phyloP scores from a whole-genome alignment of 2,797 vertebrate species.

The Spondyliosoma cantharus region DNA sequence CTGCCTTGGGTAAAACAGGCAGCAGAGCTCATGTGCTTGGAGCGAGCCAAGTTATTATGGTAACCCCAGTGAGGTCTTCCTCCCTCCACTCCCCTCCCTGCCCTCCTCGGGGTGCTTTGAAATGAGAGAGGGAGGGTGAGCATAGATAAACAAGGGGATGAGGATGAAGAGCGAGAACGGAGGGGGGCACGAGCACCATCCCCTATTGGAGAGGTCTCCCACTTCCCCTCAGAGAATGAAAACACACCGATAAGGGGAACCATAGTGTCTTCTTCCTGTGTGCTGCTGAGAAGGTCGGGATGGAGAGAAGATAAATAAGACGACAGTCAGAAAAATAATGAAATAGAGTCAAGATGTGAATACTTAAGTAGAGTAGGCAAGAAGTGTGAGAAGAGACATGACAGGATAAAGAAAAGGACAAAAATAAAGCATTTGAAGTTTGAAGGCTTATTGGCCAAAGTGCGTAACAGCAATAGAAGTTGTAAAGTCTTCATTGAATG shows the following conservation, averaged over 20 bases:
- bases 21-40: slow-evolving; percentile 50
- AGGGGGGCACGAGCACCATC: slow-evolving; percentile 56
- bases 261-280: slow-evolving; percentile 47
- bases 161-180: slow-evolving; percentile 50
- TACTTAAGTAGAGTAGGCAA: neutral
- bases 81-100: slow-evolving; percentile 52
- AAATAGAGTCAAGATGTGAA: neutral
- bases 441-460: too few species aligned
- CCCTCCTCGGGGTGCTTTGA: slow-evolving; percentile 75
- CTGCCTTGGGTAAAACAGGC: slow-evolving; percentile 55
- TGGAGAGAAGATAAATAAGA: neutral
- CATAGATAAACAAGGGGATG: slow-evolving; percentile 74
- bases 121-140: slow-evolving; percentile 74
- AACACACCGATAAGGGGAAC: slow-evolving; percentile 69
- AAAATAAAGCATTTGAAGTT: neutral
- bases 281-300: slow-evolving; percentile 16
- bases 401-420: neutral
- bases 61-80: slow-evolving; percentile 75
- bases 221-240: slow-evolving; percentile 66
- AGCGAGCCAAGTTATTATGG: slow-evolving; percentile 72
- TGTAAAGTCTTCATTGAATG: neutral
- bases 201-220: slow-evolving; percentile 58
- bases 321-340: neutral
- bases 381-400: neutral
- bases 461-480: neutral